Percentiles rank a stretch among this genome's conserved stretches.
These are phyloP conservation scores for Poeciliopsis retropinna DNA, from an alignment of 2,113 vertebrate genomes.

Conservation along the genomic window DNA sequence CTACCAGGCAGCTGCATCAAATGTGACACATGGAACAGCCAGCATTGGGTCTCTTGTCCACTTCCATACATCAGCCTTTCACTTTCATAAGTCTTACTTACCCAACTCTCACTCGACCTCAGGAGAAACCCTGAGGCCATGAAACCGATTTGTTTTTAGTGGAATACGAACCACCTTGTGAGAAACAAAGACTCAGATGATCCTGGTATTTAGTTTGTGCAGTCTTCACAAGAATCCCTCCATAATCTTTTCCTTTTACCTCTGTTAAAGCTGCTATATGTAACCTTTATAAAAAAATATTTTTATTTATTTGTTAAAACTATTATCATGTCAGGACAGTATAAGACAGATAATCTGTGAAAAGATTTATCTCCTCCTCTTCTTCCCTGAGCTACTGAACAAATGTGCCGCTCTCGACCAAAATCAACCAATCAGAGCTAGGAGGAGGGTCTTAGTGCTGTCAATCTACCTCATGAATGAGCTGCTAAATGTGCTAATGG, in stretches of 20 bases:
- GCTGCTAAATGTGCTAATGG: no score
- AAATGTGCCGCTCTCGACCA: no score
- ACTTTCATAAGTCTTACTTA: conserved; percentile 61
- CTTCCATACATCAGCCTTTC: conserved; percentile 67
- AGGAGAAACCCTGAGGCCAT: conserved; percentile 34
- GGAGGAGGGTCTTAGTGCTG: no score
- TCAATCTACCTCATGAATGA: no score
- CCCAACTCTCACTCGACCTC: conserved; percentile 33
- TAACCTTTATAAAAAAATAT: no score
- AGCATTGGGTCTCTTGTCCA: conserved; percentile 72
- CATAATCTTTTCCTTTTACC: not conserved
- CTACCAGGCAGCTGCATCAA: conserved; percentile 63
- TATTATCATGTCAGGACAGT: no score
- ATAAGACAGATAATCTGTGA: no score
- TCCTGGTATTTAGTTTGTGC: conserved; percentile 28
- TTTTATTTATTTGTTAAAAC: no score
- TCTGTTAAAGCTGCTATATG: no score
- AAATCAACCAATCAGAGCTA: no score
- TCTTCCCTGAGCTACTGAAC: no score
- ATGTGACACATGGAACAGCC: conserved; percentile 78
- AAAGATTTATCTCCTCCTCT: no score
- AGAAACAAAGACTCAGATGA: conserved; percentile 20
- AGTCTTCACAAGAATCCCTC: conserved; percentile 2
- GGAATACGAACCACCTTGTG: conserved; percentile 19
- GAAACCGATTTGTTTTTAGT: conserved; percentile 35